Evolutionary conservation across 2,113 vertebrate genomes (phyloP).

Genomic region (Merops nubicus): DNA sequence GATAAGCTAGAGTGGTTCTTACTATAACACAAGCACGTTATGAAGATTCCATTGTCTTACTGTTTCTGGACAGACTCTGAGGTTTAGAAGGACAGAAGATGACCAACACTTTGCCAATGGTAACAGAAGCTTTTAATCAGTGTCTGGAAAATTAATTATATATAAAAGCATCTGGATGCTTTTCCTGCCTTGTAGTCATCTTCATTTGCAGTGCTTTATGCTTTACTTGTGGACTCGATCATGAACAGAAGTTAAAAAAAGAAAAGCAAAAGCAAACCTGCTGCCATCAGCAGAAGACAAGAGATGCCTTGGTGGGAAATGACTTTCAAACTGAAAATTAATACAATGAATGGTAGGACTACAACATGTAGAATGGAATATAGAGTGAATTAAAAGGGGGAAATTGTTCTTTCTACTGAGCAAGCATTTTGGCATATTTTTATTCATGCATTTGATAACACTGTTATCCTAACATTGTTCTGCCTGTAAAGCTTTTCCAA

Average conservation of each 20-base stretch:
- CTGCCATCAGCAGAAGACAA: constrained; percentile 32
- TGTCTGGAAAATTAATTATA: constrained; percentile 43
- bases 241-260: constrained; percentile 18
- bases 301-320: constrained; percentile 21
- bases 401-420: constrained; percentile 1
- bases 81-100: constrained; percentile 26
- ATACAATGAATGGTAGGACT: not conserved
- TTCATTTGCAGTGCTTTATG: constrained; percentile 41
- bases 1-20: not conserved
- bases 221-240: constrained; percentile 23
- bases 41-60: not conserved
- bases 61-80: not conserved
- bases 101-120: not conserved
- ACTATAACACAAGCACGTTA: not conserved
- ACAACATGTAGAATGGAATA: not conserved
- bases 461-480: constrained; percentile 33
- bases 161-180: constrained; percentile 41
- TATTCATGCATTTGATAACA: constrained; percentile 45
- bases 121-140: constrained; percentile 51
- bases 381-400: constrained; percentile 18
- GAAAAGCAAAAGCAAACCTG: constrained; percentile 8
- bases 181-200: constrained; percentile 45
- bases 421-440: constrained; percentile 31
- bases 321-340: constrained; percentile 13
- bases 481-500: constrained; percentile 36